Evolutionary conservation across 1,140 invertebrate species (phyloP).

Genomic region (Acromyrmex heyeri): DNA sequence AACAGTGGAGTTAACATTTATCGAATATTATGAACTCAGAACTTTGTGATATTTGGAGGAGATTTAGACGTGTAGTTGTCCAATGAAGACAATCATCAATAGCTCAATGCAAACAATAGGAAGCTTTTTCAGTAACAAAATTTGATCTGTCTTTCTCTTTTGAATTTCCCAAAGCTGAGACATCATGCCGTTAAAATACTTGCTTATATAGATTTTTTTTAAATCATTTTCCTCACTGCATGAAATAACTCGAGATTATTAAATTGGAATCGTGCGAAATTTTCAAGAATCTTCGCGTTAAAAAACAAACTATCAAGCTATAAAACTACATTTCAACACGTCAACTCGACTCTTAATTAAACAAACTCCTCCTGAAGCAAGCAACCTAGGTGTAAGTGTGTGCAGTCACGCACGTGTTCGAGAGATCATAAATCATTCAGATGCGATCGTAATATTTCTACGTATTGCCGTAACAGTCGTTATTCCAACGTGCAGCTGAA

Average conservation of each 20-base stretch:
- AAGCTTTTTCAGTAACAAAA: not conserved
- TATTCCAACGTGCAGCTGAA: not conserved
- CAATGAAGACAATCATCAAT: conserved; percentile 3
- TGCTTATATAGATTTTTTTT: not conserved
- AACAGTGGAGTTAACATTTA: conserved; percentile 47
- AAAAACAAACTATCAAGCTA: not conserved
- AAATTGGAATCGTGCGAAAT: not conserved
- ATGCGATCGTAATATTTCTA: conserved; percentile 14
- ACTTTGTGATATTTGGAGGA: not conserved
- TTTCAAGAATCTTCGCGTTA: not conserved
- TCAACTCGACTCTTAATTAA: conserved; percentile 35
- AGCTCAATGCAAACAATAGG: not conserved
- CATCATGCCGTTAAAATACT: not conserved
- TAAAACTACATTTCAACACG: not conserved
- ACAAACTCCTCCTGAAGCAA: not conserved
- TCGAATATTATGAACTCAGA: conserved; percentile 4
- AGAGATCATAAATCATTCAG: conserved; percentile 31
- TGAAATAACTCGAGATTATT: not conserved
- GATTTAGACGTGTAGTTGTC: not conserved
- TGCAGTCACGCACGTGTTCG: not conserved
- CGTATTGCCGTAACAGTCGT: not conserved
- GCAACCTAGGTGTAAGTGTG: not conserved
- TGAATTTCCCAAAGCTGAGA: not conserved
- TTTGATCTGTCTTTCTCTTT: not conserved
- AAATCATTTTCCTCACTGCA: not conserved